Evolutionary conservation across 1,140 invertebrate genomes (phyloP), one percentile per base, ranked within the genome.

Genomic region (Diploscapter pachys): DNA sequence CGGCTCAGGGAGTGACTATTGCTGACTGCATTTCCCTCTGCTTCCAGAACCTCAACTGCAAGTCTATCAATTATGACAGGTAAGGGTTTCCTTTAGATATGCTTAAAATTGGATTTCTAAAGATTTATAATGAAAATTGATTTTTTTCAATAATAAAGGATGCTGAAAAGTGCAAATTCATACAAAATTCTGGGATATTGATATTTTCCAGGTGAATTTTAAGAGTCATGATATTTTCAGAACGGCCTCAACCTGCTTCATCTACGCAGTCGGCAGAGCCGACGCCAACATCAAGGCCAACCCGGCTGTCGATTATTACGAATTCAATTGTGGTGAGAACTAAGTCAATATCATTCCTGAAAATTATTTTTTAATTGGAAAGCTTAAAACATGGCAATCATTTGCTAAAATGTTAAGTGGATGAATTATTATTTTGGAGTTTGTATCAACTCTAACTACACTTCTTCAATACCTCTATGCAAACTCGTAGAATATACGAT

Each of bases 31-130:
- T 85, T 63, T 85, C 83, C 3, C 73, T 85, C 52, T 85, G 83
- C 75, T 85, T 85, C 82, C 85, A 85, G 77, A 85, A 85, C 69
- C 76, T 85, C 48, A 85, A 85, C 71, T 85, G 83, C 82, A 85
- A 85, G 67, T 85, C 84, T 4, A 80, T 85, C 73, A 85, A 85
- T 73, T 85, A 86, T 71, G 83, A 85, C 71, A 78, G 71, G 71
- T 72, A 31, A 31, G 31, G 31, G 31, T 31, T 1, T 31, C 31
- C 31, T 31, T 31, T 9, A 9, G 63, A 13, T 64, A 59, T 11
- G 11, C 57, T 51, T 6, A 6, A 8, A 13, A 59, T 59, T 59
- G 57, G 57, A 59, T 59, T 13, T 31, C 31, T 31, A 31, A 31
- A 31, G 31, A 31, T 31, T 31, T 31, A 31, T 31, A 31, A 31